Evolutionary conservation across 2,797 vertebrate genomes (phyloP).

Genomic region (Eospalax fontanierii): DNA sequence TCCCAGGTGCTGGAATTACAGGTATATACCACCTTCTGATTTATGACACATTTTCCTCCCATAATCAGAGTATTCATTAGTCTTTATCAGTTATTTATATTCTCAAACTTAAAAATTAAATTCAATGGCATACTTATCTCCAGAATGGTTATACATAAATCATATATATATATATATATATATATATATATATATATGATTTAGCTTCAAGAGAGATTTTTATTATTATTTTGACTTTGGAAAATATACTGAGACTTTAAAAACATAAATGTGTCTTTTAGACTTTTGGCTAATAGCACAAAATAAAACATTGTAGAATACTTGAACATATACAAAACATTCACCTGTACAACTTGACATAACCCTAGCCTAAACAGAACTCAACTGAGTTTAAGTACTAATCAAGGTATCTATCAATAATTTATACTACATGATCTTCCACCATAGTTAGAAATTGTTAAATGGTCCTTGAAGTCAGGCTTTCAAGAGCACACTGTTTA

Average conservation of each 20-base stretch:
- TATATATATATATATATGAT: too few species aligned
- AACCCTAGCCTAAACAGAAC: background rate
- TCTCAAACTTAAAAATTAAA: too few species aligned
- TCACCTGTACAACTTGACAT: constrained; percentile 2
- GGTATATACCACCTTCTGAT: background rate
- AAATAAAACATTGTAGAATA: background rate
- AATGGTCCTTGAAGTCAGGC: background rate
- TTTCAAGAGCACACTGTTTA: constrained; percentile 1
- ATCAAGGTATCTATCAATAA: background rate
- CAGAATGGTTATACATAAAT: too few species aligned
- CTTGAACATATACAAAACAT: background rate
- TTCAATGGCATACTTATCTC: too few species aligned
- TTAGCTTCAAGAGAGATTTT: background rate
- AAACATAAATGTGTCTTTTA: background rate
- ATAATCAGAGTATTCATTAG: background rate
- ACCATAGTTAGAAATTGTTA: background rate
- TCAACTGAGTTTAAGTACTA: background rate
- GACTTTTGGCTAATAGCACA: background rate
- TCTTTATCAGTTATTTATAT: constrained; percentile 37
- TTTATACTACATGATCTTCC: background rate
- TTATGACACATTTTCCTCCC: background rate
- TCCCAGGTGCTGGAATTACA: background rate
- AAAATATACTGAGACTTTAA: background rate
- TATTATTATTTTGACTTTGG: background rate
- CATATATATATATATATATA: background rate